Conservation (phyloP, 2,797 vertebrate genomes). For the Sardinella longiceps region DNA sequence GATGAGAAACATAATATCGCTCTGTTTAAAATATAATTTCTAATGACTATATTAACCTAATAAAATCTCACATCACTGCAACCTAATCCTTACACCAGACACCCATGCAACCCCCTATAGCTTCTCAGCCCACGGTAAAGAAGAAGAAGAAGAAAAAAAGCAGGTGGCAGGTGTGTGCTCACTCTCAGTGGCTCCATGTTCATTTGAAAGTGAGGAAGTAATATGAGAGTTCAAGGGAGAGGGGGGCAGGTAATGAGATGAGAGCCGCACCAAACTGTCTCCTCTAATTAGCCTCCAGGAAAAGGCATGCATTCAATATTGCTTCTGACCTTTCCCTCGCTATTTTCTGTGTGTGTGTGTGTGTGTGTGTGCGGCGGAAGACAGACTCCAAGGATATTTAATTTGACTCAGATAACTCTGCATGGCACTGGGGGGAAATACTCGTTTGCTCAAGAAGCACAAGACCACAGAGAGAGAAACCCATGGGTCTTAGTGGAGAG, state of each 20-base stretch:
- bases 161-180: not conserved
- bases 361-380: not conserved
- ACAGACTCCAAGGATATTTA: not conserved
- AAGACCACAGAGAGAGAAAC: not conserved
- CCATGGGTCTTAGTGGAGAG: not conserved
- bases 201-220: conserved; percentile 11
- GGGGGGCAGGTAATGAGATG: conserved; percentile 2
- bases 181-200: not conserved
- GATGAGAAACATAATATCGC: not conserved
- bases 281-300: conserved; percentile 11
- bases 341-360: conserved; percentile 9
- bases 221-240: conserved; percentile 5
- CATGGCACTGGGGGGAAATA: not conserved
- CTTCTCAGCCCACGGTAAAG: not conserved
- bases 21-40: not conserved
- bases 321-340: conserved; percentile 3
- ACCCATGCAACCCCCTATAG: not conserved
- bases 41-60: conserved; percentile 7
- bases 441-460: not conserved
- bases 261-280: conserved; percentile 1
- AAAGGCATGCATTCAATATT: conserved; percentile 16
- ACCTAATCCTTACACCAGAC: not conserved
- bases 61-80: not conserved
- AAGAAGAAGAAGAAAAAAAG: too few species aligned
- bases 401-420: conserved; percentile 14